Conservation (phyloP, 2,888 invertebrate genomes). For the Acanthosepion lycidas region DNA sequence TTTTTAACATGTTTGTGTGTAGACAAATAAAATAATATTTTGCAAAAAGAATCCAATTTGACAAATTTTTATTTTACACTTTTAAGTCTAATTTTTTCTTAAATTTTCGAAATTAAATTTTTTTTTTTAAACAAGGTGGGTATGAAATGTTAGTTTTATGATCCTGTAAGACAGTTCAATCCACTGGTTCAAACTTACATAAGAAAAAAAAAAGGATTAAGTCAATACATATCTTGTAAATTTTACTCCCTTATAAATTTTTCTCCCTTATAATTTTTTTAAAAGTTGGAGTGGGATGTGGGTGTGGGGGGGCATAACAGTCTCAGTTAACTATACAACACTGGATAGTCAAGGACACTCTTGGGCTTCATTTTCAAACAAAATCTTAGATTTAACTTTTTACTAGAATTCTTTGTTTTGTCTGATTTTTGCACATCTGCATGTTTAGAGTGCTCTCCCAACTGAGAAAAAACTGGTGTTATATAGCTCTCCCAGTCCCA, state of each 20-base stretch:
- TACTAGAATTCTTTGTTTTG: background rate
- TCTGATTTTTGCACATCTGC: no score
- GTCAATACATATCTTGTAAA: background rate
- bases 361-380: background rate
- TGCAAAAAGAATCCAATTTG: background rate
- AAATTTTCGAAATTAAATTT: background rate
- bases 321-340: background rate
- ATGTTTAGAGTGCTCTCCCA: no score
- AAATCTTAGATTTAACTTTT: no score
- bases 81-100: background rate
- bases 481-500: no score
- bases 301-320: background rate
- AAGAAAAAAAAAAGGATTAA: background rate
- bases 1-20: background rate
- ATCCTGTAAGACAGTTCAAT: slow-evolving; percentile 15
- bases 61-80: background rate
- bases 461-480: no score
- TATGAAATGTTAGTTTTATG: background rate
- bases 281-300: background rate
- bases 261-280: no score
- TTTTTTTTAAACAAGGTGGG: background rate
- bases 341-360: slow-evolving; percentile 16
- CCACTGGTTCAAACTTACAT: background rate
- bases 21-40: background rate
- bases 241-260: background rate